Evolutionary conservation across 2,888 invertebrate genomes (phyloP), one percentile per base, ranked within the genome.

Genomic region (Agrotis ipsilon): DNA sequence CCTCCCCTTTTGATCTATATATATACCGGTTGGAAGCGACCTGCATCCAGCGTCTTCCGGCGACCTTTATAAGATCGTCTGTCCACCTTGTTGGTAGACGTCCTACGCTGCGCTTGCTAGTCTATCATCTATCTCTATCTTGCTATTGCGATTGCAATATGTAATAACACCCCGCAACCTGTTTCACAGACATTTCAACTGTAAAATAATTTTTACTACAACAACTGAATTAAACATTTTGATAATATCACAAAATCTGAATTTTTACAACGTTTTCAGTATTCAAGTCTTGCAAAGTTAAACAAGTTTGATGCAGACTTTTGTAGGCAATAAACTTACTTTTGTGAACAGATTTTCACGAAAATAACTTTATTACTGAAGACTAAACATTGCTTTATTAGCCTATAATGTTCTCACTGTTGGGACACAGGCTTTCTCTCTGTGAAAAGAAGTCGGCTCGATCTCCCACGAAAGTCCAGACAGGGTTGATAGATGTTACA

Each of bases 161-260:
- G 57, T 1, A 80, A 74, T 66, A 55, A 3, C 0, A 11, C 24
- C 24, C 24, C 43, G 0, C 49, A 78, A 76, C 72, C 71, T 67
- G 75, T 75, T 74, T 68, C 71, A 73, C 83, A 79, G 78, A 80
- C 67, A 75, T 81, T 83, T 81, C 78, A 82, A 86, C 80, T 80
- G 81, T 87, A 85, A 87, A 86, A 86, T 85, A 79, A 83, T 84
- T 86, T 88, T 86, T 85, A 88, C 83, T 79, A 81, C 86, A 80
- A 70, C 85, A 73, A 65, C 76, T 86, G 83, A 87, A 88, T 88
- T 85, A 88, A 85, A 83, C 76, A 87, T 82, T 84, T 81, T 83
- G 74, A 82, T 78, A 85, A 82, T 82, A 86, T 72, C 81, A 66
- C 68, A 78, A 77, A 77, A 77, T 74, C 71, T 68, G 86, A 65